A percentile compares a stretch with the other conserved stretches of the same genome.
These are phyloP conservation scores for Streptopelia turtur DNA, from an alignment of 2,797 vertebrate genomes.

Conservation along the genomic window DNA sequence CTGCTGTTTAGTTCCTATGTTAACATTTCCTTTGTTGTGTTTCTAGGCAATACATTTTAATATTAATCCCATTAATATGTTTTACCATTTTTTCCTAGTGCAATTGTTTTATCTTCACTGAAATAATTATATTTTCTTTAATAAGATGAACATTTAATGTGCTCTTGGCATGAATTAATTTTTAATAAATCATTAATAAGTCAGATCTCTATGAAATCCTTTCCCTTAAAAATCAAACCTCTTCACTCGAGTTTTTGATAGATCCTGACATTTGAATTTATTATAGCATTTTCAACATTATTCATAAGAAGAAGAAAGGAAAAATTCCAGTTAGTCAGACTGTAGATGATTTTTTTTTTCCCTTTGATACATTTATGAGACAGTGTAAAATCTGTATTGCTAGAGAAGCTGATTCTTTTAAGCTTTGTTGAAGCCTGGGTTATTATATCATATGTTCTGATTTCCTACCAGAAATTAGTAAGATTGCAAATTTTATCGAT, in stretches of 20 bases:
- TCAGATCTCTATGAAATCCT: not conserved
- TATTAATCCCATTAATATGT: not conserved
- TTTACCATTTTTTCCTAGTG: not conserved
- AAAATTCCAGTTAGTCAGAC: not conserved
- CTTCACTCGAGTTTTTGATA: not conserved
- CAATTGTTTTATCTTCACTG: not conserved
- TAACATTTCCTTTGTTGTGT: not conserved
- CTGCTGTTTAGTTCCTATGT: not conserved
- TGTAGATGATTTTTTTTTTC: not conserved
- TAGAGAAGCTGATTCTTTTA: not conserved
- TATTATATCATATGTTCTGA: not conserved
- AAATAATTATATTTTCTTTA: constrained; percentile 1
- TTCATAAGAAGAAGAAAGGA: not conserved
- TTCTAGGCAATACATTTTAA: not conserved
- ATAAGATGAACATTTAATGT: constrained; percentile 31
- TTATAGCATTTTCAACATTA: not conserved
- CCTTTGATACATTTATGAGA: not conserved
- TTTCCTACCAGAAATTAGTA: not conserved
- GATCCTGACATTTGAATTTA: not conserved
- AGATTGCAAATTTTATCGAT: not conserved
- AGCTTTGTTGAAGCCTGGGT: not conserved
- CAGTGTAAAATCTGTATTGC: not conserved
- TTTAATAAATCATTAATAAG: constrained; percentile 38
- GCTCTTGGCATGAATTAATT: constrained; percentile 31
- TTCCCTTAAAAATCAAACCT: constrained; percentile 9